Evolutionary conservation across 2,888 invertebrate genomes (phyloP), one percentile per base, ranked within the genome.

Genomic region (Stenodera caucasica): DNA sequence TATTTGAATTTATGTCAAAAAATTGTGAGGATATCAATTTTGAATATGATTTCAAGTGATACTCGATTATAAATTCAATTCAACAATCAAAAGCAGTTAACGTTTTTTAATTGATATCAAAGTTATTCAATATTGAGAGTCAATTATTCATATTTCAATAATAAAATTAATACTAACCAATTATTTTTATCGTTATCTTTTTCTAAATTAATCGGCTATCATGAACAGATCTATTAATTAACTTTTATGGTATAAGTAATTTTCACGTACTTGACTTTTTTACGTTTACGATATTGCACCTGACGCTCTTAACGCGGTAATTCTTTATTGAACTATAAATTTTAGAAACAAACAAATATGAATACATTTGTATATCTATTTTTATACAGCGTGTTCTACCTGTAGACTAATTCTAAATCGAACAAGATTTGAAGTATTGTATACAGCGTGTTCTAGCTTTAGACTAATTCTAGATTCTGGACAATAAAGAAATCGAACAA

Each of bases 11-110:
- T n/a, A n/a, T n/a, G n/a, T n/a, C n/a, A n/a, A n/a, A n/a, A n/a
- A n/a, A n/a, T n/a, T n/a, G n/a, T n/a, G n/a, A n/a, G 50, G 55
- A 30, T 58, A 55, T 33, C 58, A 56, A n/a, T n/a, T 61, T 55
- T 61, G 61, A 61, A 35, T 61, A 61, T 64, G 53, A 64, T 61
- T 57, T 60, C 55, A 57, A 64, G 64, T 64, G 57, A 37, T 26
- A 59, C 57, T 64, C 57, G 59, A 55, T 61, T 54, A 62, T 64
- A 64, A 64, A 64, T 64, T 64, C 56, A 45, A 56, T 53, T 23
- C 29, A 18, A 53, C 52, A 53, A 53, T 63, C 62, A 55, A 63
- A 63, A 56, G 59, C 62, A 63, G 56, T n/a, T n/a, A 55, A 53
- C 49, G 53, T 40, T 15, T 56, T 59, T 51, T 58, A 40, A 45